Evolutionary conservation across 2,888 invertebrate genomes (phyloP).

Genomic region (Himalopsyche anomala): DNA sequence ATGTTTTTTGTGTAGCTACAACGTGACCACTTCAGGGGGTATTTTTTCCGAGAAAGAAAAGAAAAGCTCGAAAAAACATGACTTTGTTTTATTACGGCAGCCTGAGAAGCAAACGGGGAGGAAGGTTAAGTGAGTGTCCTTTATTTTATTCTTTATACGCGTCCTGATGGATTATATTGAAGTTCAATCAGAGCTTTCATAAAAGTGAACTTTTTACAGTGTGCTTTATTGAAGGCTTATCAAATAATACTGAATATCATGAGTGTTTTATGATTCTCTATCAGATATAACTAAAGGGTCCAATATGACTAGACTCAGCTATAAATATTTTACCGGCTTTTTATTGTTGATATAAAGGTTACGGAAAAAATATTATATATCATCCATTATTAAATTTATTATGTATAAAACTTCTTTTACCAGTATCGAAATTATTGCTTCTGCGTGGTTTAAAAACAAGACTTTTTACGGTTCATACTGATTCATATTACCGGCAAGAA

Average conservation of each 20-base stretch:
- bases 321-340: neutral
- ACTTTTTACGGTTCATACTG: too few relatives aligned
- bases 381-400: neutral
- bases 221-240: conserved; percentile 34
- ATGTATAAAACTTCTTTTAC: too few relatives aligned
- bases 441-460: too few relatives aligned
- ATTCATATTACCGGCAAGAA: too few relatives aligned
- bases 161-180: conserved; percentile 26
- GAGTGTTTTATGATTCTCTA: conserved; percentile 20
- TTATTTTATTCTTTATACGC: conserved; percentile 33
- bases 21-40: conserved; percentile 41
- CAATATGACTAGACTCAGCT: conserved; percentile 13
- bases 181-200: conserved; percentile 31
- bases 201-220: conserved; percentile 27
- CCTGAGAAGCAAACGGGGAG: conserved; percentile 1
- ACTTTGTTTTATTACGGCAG: conserved; percentile 31
- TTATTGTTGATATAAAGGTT: neutral
- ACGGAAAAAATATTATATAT: too few relatives aligned
- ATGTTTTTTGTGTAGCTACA: conserved; percentile 45
- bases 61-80: conserved; percentile 10
- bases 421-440: too few relatives aligned
- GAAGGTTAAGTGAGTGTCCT: conserved; percentile 30
- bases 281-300: conserved; percentile 7
- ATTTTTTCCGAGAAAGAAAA: neutral
- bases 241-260: conserved; percentile 34